Conservation (phyloP, 2,888 invertebrate genomes). For the Eudasyphora cyanicolor region DNA sequence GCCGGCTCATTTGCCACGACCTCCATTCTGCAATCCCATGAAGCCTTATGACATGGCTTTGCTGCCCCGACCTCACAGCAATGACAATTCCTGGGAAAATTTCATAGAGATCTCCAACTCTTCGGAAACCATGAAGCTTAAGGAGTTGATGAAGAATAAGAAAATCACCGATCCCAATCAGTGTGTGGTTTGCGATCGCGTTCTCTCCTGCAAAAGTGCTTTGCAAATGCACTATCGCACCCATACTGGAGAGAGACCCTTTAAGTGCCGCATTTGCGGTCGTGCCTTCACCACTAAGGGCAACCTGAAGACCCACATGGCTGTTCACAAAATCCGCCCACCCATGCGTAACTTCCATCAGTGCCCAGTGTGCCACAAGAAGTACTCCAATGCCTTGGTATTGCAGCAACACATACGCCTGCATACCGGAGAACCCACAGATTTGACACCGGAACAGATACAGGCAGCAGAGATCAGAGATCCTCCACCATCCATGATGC, state of each 20-base stretch:
- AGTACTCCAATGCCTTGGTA: slow-evolving; percentile 95
- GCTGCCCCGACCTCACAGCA: slow-evolving; percentile 91
- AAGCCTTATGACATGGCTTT: slow-evolving; percentile 77
- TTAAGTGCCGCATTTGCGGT: slow-evolving; percentile 98
- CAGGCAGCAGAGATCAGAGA: slow-evolving; percentile 92
- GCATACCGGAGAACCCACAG: slow-evolving; percentile 94
- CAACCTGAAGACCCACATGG: slow-evolving; percentile 99
- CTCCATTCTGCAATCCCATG: slow-evolving; percentile 79
- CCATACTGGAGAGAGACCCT: slow-evolving; percentile 85
- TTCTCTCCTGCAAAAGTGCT: slow-evolving; percentile 97
- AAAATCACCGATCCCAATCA: slow-evolving; percentile 98
- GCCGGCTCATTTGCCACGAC: slow-evolving; percentile 78
- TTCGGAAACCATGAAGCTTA: slow-evolving; percentile 97
- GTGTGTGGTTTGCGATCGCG: slow-evolving; percentile 98
- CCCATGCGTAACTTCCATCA: slow-evolving; percentile 96
- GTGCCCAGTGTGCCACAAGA: slow-evolving; percentile 98
- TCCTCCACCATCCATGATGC: slow-evolving; percentile 83
- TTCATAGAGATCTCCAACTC: slow-evolving; percentile 93
- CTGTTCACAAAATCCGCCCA: slow-evolving; percentile 97
- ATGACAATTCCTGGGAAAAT: slow-evolving; percentile 98
- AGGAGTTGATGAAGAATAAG: slow-evolving; percentile 97
- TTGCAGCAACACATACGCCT: slow-evolving; percentile 97
- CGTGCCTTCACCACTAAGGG: slow-evolving; percentile 99
- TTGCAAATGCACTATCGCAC: slow-evolving; percentile 96
- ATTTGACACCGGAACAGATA: slow-evolving; percentile 91